Evolutionary conservation across 1,140 invertebrate species (phyloP).

Genomic region (Paralvinella palmiformis): DNA sequence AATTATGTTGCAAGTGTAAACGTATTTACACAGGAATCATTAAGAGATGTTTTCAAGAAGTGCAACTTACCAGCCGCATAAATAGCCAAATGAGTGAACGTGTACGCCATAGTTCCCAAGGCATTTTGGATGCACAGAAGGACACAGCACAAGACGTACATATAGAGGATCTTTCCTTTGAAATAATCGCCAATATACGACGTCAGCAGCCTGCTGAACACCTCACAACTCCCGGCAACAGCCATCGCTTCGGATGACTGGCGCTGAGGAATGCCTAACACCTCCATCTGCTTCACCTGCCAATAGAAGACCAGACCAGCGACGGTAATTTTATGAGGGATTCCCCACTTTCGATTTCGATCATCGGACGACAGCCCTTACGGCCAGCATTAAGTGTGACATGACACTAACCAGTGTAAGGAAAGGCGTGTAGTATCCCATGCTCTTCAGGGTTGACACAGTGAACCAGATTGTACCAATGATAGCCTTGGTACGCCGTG

Average conservation of each 20-base stretch:
- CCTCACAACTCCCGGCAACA: background rate
- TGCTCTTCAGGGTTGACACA: conserved; percentile 1
- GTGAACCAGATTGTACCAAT: conserved; percentile 4
- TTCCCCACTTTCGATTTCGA: no score
- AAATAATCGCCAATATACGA: conserved; percentile 9
- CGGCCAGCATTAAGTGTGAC: no score
- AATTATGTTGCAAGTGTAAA: no score
- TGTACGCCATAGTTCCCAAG: conserved; percentile 1
- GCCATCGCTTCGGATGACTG: conserved; percentile 9
- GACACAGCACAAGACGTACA: conserved; percentile 2
- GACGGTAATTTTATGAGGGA: background rate
- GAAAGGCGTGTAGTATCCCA: conserved; percentile 14
- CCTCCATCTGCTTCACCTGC: conserved; percentile 13
- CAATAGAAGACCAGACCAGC: no score
- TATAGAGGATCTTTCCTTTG: conserved; percentile 4
- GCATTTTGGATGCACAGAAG: conserved; percentile 7
- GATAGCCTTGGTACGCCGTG: background rate
- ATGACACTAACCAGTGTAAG: conserved; percentile 8
- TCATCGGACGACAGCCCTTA: no score
- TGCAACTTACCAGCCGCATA: conserved; percentile 8
- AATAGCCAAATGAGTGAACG: conserved; percentile 3
- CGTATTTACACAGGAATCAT: no score
- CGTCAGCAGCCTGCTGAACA: conserved; percentile 3
- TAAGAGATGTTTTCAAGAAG: no score
- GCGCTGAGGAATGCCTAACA: conserved; percentile 1